phyloP scores from a whole-genome alignment of 2,888 invertebrate genomes.

The Ectemnius lituratus region DNA sequence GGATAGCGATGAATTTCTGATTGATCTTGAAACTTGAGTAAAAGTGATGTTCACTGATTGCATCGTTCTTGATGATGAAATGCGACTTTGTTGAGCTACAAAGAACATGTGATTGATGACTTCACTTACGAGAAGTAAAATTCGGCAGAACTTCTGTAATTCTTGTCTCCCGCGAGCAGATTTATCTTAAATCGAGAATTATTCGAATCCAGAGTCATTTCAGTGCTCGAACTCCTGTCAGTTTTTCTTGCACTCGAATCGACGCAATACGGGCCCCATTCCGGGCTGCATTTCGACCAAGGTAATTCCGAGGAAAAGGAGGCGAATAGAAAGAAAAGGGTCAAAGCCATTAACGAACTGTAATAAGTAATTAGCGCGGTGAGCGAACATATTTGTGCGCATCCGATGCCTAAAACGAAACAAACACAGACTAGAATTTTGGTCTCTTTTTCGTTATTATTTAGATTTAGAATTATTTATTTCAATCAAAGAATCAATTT shows the following conservation, averaged over 20 bases:
- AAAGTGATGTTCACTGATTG: background rate
- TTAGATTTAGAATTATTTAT: too few species aligned
- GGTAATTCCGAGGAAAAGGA: slow-evolving; percentile 78
- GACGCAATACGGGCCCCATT: slow-evolving; percentile 72
- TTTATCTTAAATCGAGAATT: too few species aligned
- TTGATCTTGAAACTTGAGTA: background rate
- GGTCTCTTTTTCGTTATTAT: too few species aligned
- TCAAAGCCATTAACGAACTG: slow-evolving; percentile 78
- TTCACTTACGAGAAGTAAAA: slow-evolving; percentile 71
- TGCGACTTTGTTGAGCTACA: too few species aligned
- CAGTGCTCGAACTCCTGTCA: background rate
- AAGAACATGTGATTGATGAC: background rate
- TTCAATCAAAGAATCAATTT: slow-evolving; percentile 6
- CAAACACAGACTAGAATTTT: background rate
- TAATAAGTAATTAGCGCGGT: slow-evolving; percentile 78
- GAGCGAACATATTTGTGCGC: slow-evolving; percentile 78
- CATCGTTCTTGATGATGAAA: too few species aligned
- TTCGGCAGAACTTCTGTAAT: slow-evolving; percentile 70
- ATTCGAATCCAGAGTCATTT: too few species aligned
- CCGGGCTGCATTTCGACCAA: slow-evolving; percentile 77
- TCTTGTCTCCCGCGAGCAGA: background rate
- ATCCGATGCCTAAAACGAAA: slow-evolving; percentile 83
- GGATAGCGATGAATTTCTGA: background rate
- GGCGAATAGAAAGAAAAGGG: slow-evolving; percentile 77
- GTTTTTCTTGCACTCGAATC: slow-evolving; percentile 51